Evolutionary conservation across 2,113 vertebrate species (phyloP), one percentile per base, ranked within the genome.

Genomic region (Scalopus aquaticus): DNA sequence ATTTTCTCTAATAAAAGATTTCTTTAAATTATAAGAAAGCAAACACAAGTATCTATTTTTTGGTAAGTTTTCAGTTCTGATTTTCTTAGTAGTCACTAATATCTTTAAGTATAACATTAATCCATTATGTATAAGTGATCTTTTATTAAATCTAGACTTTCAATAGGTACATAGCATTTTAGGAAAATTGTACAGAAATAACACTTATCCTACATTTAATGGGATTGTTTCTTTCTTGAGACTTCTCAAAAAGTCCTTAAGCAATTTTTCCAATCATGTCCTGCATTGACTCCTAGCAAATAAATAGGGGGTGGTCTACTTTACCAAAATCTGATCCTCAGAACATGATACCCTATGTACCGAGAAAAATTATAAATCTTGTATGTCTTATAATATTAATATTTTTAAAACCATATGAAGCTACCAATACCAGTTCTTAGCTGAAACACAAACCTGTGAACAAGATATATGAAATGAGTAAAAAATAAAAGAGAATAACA

Each of bases 231-330:
- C 39, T 78, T 87, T 74, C 88, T 80, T 4, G 49, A 91, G 28
- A 92, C 5, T 35, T 89, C 87, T 94, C 39, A 96, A 78, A 78
- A 56, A 77, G 6, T 77, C n/a, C 84, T 92, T 42, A 91, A 77
- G 83, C 1, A 95, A 69, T 76, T 88, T 37, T 83, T 97, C 46
- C n/a, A 94, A 37, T 26, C 89, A 78, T 73, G 83, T 91, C 81
- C 35, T 56, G 12, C 10, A 95, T 6, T 93, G 90, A 97, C 65
- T 95, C 56, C 81, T 67, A 90, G 67, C 76, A 86, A 98, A 97
- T 97, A 98, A 97, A 96, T 12, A n/a, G 58, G 56, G 67, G 46
- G 35, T 46, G 94, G 94, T 97, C 95, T 88, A 94, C 67, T 65
- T 90, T 22, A 95, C 10, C 88, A 91, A 81, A 82, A 54, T 56